Evolutionary conservation across 2,888 invertebrate species (phyloP), one percentile per base, ranked within the genome.

Genomic region (Synanthedon vespiformis): DNA sequence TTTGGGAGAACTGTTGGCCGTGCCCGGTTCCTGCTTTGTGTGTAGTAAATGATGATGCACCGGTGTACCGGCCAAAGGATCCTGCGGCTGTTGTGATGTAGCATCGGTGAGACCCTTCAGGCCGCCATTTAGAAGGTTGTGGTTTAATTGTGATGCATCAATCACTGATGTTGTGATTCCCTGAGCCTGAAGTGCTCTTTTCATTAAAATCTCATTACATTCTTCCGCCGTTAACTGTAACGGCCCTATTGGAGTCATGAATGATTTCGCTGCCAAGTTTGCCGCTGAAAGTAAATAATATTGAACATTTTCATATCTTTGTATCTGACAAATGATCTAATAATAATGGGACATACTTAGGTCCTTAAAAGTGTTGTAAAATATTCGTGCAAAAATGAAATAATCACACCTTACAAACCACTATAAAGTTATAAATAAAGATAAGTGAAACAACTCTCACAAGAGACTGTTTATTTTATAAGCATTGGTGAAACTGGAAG

Each of bases 121-220:
- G 1, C 73, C 64, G 0, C 87, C 88, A 59, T 88, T 88, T 48
- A 87, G 62, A 57, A 87, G 55, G 1, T 85, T 74, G 52, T 87
- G 87, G 60, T 83, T 87, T 40, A 86, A 62, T 60, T 88, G 88
- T 1, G 88, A 84, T 0, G 87, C 77, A 52, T 88, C 86, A 63
- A 88, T 82, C 11, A 88, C 88, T 0, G 87, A 81, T 3, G 85
- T 86, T 2, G 85, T 79, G 4, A 88, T 90, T 8, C 87, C 90
- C 58, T 88, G 88, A 2, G 92, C 91, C 60, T 92, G 92, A 0
- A 92, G 85, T 1, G 93, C 93, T 58, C 93, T 81, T 69, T 93
- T 93, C 91, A 93, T 92, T 60, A 93, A 80, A 58, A 93, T 93
- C 77, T 93, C 93, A 75, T 93, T 93, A 81, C 92, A 93, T 88